phyloP scores from a whole-genome alignment of 1,140 invertebrate species.

The Parapsyche elsis region DNA sequence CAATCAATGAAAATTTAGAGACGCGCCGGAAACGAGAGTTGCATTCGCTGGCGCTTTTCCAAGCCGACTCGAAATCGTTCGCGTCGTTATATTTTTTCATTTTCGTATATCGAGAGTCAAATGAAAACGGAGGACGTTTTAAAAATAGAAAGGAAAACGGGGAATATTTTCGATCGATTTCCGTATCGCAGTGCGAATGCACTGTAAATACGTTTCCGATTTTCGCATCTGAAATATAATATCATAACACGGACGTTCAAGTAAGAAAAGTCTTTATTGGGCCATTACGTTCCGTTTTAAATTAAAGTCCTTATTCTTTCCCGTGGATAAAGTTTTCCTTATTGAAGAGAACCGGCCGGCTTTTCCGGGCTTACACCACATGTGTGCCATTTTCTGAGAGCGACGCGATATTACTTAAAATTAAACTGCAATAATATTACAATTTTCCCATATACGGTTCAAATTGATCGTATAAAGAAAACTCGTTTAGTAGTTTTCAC shows the following conservation, averaged over 20 bases:
- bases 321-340: constrained; percentile 40
- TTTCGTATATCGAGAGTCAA: background rate
- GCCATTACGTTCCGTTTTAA: constrained; percentile 39
- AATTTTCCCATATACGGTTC: background rate
- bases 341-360: constrained; percentile 1
- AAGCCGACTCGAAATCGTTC: constrained; percentile 4
- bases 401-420: constrained; percentile 5
- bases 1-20: constrained; percentile 33
- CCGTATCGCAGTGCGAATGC: no score
- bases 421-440: constrained; percentile 31
- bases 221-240: constrained; percentile 23
- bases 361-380: constrained; percentile 12
- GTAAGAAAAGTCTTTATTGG: constrained; percentile 41
- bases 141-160: no score
- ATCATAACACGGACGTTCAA: background rate
- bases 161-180: no score
- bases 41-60: constrained; percentile 26
- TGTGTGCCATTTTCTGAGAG: constrained; percentile 19
- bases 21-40: constrained; percentile 22
- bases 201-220: constrained; percentile 35
- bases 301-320: constrained; percentile 42
- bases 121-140: no score
- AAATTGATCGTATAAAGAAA: background rate
- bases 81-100: background rate
- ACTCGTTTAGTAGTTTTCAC: no score